These are phyloP conservation scores for Periphyllus acericola DNA, from an alignment of 2,888 invertebrate species.

Conservation along the genomic window DNA sequence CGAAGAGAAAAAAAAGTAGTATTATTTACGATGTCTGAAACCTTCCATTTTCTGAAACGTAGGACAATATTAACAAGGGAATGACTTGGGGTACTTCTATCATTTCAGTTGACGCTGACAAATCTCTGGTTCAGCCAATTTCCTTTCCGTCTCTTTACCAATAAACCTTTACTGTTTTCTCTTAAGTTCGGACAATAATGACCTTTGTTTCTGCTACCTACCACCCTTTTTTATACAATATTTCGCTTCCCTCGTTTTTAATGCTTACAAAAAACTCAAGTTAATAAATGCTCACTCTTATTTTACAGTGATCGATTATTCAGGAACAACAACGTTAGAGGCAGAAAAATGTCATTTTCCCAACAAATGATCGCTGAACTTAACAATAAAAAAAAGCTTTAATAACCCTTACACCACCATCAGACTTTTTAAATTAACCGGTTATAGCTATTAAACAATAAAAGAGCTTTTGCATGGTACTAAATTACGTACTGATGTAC, in stretches of 20 bases:
- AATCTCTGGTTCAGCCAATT: slow-evolving; percentile 50
- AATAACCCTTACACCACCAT: not conserved
- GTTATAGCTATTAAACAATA: slow-evolving; percentile 11
- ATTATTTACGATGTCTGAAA: slow-evolving; percentile 22
- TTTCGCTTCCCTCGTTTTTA: not conserved
- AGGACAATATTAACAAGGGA: slow-evolving; percentile 40
- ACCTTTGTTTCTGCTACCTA: slow-evolving; percentile 39
- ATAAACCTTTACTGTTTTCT: slow-evolving; percentile 42
- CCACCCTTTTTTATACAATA: slow-evolving; percentile 19
- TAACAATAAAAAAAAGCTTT: slow-evolving; percentile 4
- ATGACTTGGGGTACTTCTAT: not conserved
- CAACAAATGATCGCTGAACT: slow-evolving; percentile 2
- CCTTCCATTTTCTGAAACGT: slow-evolving; percentile 32
- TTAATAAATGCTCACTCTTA: slow-evolving; percentile 41
- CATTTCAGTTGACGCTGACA: slow-evolving; percentile 54
- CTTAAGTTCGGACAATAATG: slow-evolving; percentile 44
- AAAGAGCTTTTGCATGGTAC: not conserved
- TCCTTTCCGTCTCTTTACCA: slow-evolving; percentile 25
- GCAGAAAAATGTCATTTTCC: slow-evolving; percentile 14
- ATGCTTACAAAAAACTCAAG: slow-evolving; percentile 32
- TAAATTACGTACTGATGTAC: not conserved
- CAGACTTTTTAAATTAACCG: slow-evolving; percentile 14
- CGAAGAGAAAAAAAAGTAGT: slow-evolving; percentile 1
- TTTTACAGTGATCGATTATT: slow-evolving; percentile 42
- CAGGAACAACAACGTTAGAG: not conserved